Base-by-base conservation (phyloP, 2,888 invertebrate species). In the Pharmacophagus antenor region DNA sequence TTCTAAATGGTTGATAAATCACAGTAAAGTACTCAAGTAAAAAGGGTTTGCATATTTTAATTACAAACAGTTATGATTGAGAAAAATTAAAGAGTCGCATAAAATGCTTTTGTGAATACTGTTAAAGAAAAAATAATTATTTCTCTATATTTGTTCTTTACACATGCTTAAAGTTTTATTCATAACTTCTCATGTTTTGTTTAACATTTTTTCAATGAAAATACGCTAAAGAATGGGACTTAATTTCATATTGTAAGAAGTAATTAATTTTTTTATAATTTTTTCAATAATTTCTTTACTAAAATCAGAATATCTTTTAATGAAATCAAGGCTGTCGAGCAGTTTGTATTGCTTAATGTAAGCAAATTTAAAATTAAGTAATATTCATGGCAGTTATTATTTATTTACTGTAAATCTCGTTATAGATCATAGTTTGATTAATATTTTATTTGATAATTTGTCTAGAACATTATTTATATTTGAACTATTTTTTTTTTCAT, bases 61-160 rank as follows among this genome's bases (percentile, higher is more conserved):
- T 44, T 8, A 18, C 8, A 10, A 20, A 10, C 18, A 44, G 8
- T 17, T 17, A 44, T 10, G 20, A 18, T 8, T 44, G 44, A 8
- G 15, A 7, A 20, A 44, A 4, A 44, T 20, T 44, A 18, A 44
- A 44, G 44, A 44, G 18, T 18, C 44, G 44, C 44, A 44, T 44
- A n/a, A 51, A 51, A 21, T 51, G 51, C 37, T 51, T 51, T 21
- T 21, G 37, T 21, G 41, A 22, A n/a, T 50, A 27, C 25, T 37
- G 37, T 37, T 51, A 37, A 20, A 22, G 22, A 22, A 21, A 10
- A 27, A 5, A 27, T n/a, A n/a, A n/a, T n/a, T n/a, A n/a, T n/a
- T 37, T 44, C 17, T 44, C 2, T 17, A 12, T 5, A 12, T 18
- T n/a, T 37, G 4, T 37, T 15, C n/a, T n/a, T 37, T 37, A 37